Conservation (phyloP, 1,140 invertebrate genomes). For the Apis dorsata region DNA sequence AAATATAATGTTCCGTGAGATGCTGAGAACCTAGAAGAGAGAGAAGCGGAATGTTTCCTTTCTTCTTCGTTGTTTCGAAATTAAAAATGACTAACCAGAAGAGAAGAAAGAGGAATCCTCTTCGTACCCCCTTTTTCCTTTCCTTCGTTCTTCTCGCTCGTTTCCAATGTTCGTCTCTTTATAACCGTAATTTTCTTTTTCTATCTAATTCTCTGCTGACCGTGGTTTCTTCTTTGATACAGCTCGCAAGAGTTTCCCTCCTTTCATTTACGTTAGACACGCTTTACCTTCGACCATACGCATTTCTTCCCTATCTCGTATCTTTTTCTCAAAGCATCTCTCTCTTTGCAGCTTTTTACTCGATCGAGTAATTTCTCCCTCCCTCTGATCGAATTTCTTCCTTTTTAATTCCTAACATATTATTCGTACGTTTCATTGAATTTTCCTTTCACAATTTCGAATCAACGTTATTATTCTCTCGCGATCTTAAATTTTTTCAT, state of each 20-base stretch:
- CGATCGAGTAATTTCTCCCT: neutral
- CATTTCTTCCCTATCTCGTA: neutral
- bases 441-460: no score
- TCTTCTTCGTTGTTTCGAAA: neutral
- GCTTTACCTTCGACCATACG: neutral
- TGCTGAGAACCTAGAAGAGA: no score
- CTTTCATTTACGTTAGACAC: neutral
- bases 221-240: neutral
- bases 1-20: no score
- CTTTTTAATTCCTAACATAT: no score
- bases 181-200: neutral
- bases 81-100: neutral
- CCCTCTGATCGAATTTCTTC: neutral
- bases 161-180: conserved; percentile 10
- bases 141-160: neutral
- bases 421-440: neutral
- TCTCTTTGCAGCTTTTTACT: neutral
- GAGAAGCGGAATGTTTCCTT: neutral
- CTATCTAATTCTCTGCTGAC: conserved; percentile 13
- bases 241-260: neutral
- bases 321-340: neutral
- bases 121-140: neutral
- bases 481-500: neutral
- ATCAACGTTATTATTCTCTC: no score
- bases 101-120: neutral